Conservation (phyloP, 92 coral and sea anemone genomes). For the Hydrozoanthus gracilis region DNA sequence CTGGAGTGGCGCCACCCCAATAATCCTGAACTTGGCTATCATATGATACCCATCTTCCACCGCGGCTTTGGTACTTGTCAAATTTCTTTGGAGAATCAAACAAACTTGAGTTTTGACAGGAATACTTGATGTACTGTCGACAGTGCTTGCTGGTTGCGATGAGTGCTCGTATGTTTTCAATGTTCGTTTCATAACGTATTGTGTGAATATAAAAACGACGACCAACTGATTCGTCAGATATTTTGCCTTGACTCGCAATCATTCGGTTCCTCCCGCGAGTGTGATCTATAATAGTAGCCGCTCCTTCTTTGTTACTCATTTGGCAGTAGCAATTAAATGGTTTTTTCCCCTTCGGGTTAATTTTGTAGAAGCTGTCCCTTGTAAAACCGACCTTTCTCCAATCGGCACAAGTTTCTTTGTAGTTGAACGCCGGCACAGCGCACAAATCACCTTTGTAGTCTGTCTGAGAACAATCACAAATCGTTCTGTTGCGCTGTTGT, state of each 20-base stretch:
- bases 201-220: conserved; percentile 62
- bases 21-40: conserved; percentile 78
- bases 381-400: conserved; percentile 75
- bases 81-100: conserved; percentile 79
- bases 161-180: conserved; percentile 64
- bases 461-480: conserved; percentile 83
- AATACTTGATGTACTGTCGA: conserved; percentile 74
- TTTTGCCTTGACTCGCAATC: conserved; percentile 58
- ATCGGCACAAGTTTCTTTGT: conserved; percentile 80
- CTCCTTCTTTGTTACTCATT: conserved; percentile 71
- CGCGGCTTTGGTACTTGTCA: conserved; percentile 70
- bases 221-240: conserved; percentile 33
- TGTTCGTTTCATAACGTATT: conserved; percentile 51
- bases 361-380: conserved; percentile 61
- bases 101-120: conserved; percentile 75
- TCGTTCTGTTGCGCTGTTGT: conserved; percentile 57
- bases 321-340: conserved; percentile 83
- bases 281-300: conserved; percentile 79
- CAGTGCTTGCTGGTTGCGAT: conserved; percentile 72
- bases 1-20: conserved; percentile 86
- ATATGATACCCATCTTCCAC: conserved; percentile 91
- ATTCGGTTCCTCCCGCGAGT: conserved; percentile 48
- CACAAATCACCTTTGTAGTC: conserved; percentile 71
- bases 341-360: conserved; percentile 68
- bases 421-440: conserved; percentile 63